A percentile compares a stretch with the other conserved stretches of the same genome.
These are phyloP conservation scores for Pristionchus japonicus DNA, from an alignment of 2,888 invertebrate species.

Conservation along the genomic window DNA sequence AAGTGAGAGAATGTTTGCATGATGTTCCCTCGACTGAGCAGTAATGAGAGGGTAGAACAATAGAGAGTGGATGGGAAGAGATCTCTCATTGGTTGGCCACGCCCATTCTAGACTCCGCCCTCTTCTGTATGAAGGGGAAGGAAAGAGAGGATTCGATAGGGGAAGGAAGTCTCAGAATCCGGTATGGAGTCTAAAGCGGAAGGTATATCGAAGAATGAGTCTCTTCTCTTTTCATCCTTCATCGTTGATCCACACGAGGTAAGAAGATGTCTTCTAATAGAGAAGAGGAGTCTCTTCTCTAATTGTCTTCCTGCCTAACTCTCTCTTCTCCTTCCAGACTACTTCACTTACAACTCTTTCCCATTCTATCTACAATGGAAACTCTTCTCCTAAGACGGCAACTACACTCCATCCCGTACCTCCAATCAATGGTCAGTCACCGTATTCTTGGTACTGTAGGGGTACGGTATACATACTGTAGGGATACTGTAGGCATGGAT, in stretches of 20 bases:
- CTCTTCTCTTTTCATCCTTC: background rate
- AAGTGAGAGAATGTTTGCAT: background rate
- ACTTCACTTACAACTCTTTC: conserved; percentile 12
- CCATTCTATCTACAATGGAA: conserved; percentile 22
- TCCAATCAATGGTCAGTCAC: background rate
- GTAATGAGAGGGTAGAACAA: conserved; percentile 17
- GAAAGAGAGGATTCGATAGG: conserved; percentile 23
- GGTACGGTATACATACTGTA: too few relatives aligned
- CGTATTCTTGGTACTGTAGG: background rate
- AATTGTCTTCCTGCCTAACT: conserved; percentile 26
- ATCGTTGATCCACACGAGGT: background rate
- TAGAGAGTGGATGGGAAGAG: background rate
- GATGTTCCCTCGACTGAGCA: conserved; percentile 4
- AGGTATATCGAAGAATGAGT: conserved; percentile 17
- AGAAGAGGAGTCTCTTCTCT: conserved; percentile 2
- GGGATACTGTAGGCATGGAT: background rate
- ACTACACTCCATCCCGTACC: conserved; percentile 29
- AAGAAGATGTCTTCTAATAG: too few relatives aligned
- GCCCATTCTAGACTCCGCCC: conserved; percentile 8
- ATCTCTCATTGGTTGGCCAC: conserved; percentile 14
- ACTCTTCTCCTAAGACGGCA: background rate
- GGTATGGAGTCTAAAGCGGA: conserved; percentile 41
- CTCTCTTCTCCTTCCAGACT: background rate
- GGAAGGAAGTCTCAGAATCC: conserved; percentile 44
- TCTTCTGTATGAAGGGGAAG: conserved; percentile 22